These are phyloP conservation scores for Cebidichthys violaceus DNA, from an alignment of 2,113 vertebrate species.

Conservation along the genomic window DNA sequence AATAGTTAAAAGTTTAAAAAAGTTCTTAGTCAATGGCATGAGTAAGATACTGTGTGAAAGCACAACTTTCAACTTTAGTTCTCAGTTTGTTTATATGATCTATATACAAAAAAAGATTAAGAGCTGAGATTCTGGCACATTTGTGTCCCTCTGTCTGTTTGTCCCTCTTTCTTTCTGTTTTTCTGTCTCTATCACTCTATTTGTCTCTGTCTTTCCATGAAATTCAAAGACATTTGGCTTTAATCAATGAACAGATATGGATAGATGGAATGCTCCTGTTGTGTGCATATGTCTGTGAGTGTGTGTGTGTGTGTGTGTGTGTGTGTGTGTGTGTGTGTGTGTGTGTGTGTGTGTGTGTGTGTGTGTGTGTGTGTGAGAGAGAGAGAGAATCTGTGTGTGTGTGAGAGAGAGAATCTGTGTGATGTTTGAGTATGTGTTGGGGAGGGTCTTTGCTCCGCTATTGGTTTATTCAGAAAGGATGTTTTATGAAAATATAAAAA, in stretches of 20 bases:
- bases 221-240: slow-evolving; percentile 69
- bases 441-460: slow-evolving; percentile 54
- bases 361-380: slow-evolving; percentile 30
- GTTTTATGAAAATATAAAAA: slow-evolving; percentile 65
- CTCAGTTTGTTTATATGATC: background rate
- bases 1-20: background rate
- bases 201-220: background rate
- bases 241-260: slow-evolving; percentile 50
- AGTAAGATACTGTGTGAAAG: background rate
- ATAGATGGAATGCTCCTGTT: slow-evolving; percentile 53
- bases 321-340: slow-evolving; percentile 16
- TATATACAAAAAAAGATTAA: no score
- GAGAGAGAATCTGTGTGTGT: no score
- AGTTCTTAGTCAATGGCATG: background rate
- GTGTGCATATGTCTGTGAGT: slow-evolving; percentile 26
- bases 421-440: slow-evolving; percentile 56
- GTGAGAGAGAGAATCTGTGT: slow-evolving; percentile 18
- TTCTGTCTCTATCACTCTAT: background rate
- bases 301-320: slow-evolving; percentile 26
- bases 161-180: background rate
- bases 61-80: background rate
- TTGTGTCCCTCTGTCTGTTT: background rate
- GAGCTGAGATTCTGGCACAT: background rate
- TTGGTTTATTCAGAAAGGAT: slow-evolving; percentile 69
- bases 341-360: slow-evolving; percentile 31